A percentile compares a stretch with the other conserved stretches of the same genome.
Evolutionary conservation across 2,797 vertebrate genomes (phyloP).

Genomic region (Ispidina picta): DNA sequence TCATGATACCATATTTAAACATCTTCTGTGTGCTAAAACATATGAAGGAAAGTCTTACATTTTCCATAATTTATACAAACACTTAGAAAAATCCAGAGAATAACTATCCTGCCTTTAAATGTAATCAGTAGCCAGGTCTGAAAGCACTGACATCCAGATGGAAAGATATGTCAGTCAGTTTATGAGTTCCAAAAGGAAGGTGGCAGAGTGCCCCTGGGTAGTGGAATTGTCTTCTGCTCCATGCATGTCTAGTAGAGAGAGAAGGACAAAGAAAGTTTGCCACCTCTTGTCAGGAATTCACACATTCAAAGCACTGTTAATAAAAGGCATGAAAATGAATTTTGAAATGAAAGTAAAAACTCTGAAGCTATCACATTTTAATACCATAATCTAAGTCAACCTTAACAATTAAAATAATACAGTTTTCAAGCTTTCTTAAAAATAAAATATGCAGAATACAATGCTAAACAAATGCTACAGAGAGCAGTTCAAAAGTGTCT

Average conservation of each 20-base stretch:
- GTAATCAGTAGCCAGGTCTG: background rate
- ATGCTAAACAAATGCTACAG: background rate
- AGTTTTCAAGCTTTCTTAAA: background rate
- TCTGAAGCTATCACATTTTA: background rate
- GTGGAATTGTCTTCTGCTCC: constrained; percentile 81
- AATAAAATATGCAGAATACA: background rate
- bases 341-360: background rate
- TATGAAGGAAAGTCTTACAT: background rate
- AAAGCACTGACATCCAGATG: background rate
- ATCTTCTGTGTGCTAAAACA: background rate
- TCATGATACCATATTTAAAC: background rate
- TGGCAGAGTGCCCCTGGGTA: constrained; percentile 86
- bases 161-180: background rate
- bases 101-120: background rate
- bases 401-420: background rate
- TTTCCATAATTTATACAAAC: background rate
- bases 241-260: constrained; percentile 79
- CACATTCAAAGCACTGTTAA: background rate
- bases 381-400: background rate
- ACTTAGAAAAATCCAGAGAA: background rate
- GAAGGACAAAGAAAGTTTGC: constrained; percentile 15
- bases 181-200: constrained; percentile 85
- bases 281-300: background rate
- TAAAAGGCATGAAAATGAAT: background rate
- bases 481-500: background rate